Conservation (phyloP, 2,888 invertebrate genomes). For the Lithophane leautieri region DNA sequence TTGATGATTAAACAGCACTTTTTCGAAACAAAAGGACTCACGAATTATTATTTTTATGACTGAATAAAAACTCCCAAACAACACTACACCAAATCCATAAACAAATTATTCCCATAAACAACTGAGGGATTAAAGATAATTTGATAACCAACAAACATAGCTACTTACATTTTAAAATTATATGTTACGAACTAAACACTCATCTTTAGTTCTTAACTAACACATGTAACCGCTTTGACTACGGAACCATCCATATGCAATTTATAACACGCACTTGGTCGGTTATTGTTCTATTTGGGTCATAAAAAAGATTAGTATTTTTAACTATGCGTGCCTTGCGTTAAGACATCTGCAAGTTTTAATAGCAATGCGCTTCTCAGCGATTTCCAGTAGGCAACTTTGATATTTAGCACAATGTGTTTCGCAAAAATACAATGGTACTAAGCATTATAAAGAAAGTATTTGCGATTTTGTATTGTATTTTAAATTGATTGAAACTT, state of each 20-base stretch:
- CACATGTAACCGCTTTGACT: not conserved
- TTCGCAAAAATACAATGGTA: not conserved
- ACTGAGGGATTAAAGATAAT: too few relatives aligned
- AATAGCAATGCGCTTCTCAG: conserved; percentile 7
- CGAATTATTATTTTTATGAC: too few relatives aligned
- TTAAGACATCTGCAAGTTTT: conserved; percentile 27
- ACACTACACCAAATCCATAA: not conserved
- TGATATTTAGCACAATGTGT: not conserved
- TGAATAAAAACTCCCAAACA: not conserved
- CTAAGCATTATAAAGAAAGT: not conserved
- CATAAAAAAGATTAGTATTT: conserved; percentile 15
- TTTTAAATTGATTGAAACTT: not conserved
- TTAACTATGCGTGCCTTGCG: conserved; percentile 1
- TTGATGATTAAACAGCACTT: not conserved
- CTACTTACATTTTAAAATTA: too few relatives aligned
- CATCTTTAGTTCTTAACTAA: not conserved
- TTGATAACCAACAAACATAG: too few relatives aligned
- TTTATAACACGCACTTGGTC: not conserved
- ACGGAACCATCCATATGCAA: not conserved
- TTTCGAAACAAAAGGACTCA: not conserved
- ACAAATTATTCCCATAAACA: too few relatives aligned
- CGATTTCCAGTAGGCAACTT: conserved; percentile 3
- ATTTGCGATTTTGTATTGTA: not conserved
- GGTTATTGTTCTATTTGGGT: conserved; percentile 1
- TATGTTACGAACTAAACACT: too few relatives aligned